These are phyloP conservation scores for Ephialtes manifestator DNA, from an alignment of 2,888 invertebrate species.

Conservation along the genomic window DNA sequence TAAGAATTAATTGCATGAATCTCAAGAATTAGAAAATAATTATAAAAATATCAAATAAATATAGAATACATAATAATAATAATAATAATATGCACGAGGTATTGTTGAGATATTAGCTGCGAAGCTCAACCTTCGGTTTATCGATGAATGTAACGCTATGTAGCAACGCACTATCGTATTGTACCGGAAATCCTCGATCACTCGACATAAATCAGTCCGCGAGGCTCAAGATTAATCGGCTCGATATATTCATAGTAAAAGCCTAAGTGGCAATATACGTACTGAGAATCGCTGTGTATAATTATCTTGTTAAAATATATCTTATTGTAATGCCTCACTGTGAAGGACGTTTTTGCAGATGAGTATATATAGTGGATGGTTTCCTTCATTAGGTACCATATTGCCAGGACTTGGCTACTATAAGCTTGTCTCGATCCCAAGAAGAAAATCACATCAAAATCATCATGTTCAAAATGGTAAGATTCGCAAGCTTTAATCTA, in stretches of 20 bases:
- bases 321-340: background rate
- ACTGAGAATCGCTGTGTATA: background rate
- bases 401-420: conserved; percentile 3
- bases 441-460: conserved; percentile 13
- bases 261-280: background rate
- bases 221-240: background rate
- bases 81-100: background rate
- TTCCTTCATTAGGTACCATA: conserved; percentile 40
- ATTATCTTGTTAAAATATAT: conserved; percentile 2
- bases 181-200: conserved; percentile 15
- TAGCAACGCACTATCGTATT: background rate
- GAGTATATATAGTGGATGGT: conserved; percentile 51
- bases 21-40: background rate
- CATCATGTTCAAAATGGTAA: conserved; percentile 55
- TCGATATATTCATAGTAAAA: background rate
- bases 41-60: background rate
- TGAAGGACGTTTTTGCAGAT: conserved; percentile 55
- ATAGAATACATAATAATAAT: background rate
- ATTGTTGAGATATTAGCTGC: background rate
- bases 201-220: conserved; percentile 34
- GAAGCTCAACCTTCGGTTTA: conserved; percentile 7
- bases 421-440: conserved; percentile 9
- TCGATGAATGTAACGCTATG: conserved; percentile 2
- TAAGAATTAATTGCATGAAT: too few species aligned
- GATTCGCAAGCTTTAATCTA: background rate